Base-by-base conservation (phyloP, 1,140 invertebrate species). In the Drosophila bipectinata region DNA sequence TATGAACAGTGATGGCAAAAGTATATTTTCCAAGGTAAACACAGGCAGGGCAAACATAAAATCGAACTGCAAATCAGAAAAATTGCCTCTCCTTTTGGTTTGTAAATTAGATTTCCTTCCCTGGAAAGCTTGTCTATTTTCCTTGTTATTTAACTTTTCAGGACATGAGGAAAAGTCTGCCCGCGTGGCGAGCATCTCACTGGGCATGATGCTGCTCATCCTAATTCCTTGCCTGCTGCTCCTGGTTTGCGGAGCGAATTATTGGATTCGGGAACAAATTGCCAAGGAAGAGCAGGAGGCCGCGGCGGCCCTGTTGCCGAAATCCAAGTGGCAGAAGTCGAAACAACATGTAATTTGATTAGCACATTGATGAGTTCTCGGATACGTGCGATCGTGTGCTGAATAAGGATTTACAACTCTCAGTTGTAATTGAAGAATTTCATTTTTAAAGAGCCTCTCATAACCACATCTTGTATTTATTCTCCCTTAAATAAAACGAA, bases 151-250 rank as follows among this genome's bases (percentile, higher is more conserved):
- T 48, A 39, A n/a, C 58, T 28, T 52, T 58, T 49, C 92, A 97
- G 96, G 96, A 90, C 94, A 96, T 71, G 95, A 97, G 88, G 96
- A 97, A 91, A 96, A 95, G 87, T 96, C 96, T 32, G 93, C 95
- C 3, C 93, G 95, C 39, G 95, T 96, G 74, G 94, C 96, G 2
- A 96, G 96, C 21, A 93, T 95, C n/a, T 95, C 96, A 4, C 94
- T 94, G 77, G 96, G 95, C 49, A 95, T 97, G 77, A 94, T 97
- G 60, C 90, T 96, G 15, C 94, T 94, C 15, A 94, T 96, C 21
- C 92, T 98, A 69, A 92, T 97, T 58, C 96, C 97, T 0, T 93
- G 97, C 26, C 77, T 97, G 10, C 90, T 97, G 48, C 88, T 96
- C 2, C 92, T 96, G 26, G 93, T 96, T 53, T 96, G 96, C 77